Base-by-base conservation (phyloP, 2,888 invertebrate genomes). In the Teleiodes luculella region DNA sequence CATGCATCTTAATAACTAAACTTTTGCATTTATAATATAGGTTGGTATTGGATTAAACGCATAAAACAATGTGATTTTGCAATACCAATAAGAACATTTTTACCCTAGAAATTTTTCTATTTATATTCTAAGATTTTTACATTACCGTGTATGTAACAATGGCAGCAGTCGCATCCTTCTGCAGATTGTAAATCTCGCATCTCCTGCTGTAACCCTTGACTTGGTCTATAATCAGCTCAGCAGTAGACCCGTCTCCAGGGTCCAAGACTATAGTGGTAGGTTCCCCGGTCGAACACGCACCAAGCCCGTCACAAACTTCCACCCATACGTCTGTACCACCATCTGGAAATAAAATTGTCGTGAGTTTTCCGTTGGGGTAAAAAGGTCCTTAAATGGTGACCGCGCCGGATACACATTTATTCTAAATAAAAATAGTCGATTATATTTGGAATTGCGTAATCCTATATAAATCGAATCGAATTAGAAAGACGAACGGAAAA, bases 301-400 rank as follows among this genome's bases (percentile, higher is more conserved):
- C 76, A 1, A 71, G 60, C 0, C 72, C 65, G 58, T 84, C 83
- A 31, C 81, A 83, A 0, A 78, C 76, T 55, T 75, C 73, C 3
- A 77, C 69, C 78, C 76, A 80, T 7, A 80, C 59, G 16, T 61
- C 54, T 10, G 72, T 76, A 8, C 74, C 75, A 0, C 57, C 65
- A 16, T 61, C 81, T 82, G 60, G 5, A 65, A 62, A 41, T 18
- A 37, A 6, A 37, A 16, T 16, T 14, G 13, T n/a, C n/a, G n/a
- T n/a, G n/a, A n/a, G n/a, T n/a, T n/a, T n/a, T n/a, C n/a, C n/a
- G n/a, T n/a, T n/a, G n/a, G n/a, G n/a, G n/a, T n/a, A n/a, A n/a
- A n/a, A n/a, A n/a, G n/a, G n/a, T n/a, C n/a, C n/a, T n/a, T n/a
- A n/a, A n/a, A n/a, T n/a, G n/a, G n/a, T n/a, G n/a, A n/a, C n/a